Evolutionary conservation across 2,888 invertebrate species (phyloP), one percentile per base, ranked within the genome.

Genomic region (Chymomyza amoena): DNA sequence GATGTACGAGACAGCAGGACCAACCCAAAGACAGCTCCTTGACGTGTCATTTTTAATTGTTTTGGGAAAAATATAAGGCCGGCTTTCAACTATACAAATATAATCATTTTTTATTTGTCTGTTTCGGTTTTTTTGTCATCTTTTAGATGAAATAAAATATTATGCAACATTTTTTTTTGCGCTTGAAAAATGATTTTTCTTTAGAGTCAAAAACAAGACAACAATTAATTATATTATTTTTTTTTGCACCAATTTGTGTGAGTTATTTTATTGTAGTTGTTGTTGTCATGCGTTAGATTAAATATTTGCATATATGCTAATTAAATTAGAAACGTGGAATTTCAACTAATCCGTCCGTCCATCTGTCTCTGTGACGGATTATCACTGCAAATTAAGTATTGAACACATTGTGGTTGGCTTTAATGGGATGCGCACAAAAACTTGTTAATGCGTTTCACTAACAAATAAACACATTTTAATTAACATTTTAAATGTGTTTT

Each of bases 401-500:
- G 50, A 75, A 75, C 71, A 70, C 67, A 64, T 54, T 54, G 16
- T n/a, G 60, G n/a, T 45, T 45, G 13, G 15, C 56, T 25, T 65
- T 59, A 32, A 50, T 65, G 59, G 36, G 54, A 63, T 28, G 51
- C 51, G 68, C 64, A 66, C 69, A 45, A 45, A 72, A 65, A 13
- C 39, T 57, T 66, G 67, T 73, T 80, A 78, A 84, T 77, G 78
- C 70, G 76, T 76, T 69, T 73, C 66, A 66, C 71, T 64, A 75
- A 70, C 75, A 83, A 84, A 89, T 89, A 79, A 90, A 84, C 73
- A 78, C 84, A 84, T 81, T 88, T 89, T 90, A 90, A 89, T 89
- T 90, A 88, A 72, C 90, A 89, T 90, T 88, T 89, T 78, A 90
- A 90, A 83, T 86, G 76, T 75, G 73, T 78, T 85, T 83, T 86